Base-by-base conservation (phyloP, 2,113 vertebrate genomes). In the Rutilus rutilus region DNA sequence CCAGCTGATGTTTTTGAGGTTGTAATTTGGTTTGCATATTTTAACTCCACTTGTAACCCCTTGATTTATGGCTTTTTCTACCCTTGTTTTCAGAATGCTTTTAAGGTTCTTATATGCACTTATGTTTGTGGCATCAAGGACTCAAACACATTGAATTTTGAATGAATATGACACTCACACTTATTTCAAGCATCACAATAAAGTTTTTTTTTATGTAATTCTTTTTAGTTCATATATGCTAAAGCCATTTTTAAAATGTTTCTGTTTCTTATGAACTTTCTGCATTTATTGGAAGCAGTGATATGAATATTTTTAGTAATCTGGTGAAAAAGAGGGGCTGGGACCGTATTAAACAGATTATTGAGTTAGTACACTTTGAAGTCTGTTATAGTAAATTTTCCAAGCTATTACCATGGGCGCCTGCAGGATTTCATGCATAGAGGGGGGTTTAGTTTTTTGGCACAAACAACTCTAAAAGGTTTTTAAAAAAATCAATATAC, bases 1-100 rank as follows among this genome's bases (percentile, higher is more conserved):
- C 86, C 88, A 30, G 7, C 12, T 54, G 85, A 80, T 75, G 87
- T 88, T 75, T 86, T 75, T 67, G 81, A 86, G 7, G 82, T 52
- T 65, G 25, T 89, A 45, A 33, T 86, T 11, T 89, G 88, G 88
- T 89, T 89, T 64, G 88, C 77, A 1, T 89, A 86, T 47, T 65
- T 89, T 11, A 89, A 89, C 69, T 85, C 88, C 11, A 85, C 82
- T 7, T 89, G 82, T 54, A 89, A 89, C 25, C 88, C 85, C 11
- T 69, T 86, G 25, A 39, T 89, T n/a, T 89, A 89, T 82, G 88
- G 85, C 1, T 85, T 89, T 73, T 89, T 89, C 21, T 89, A 86
- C 76, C 88, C 88, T 4, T 69, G 71, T 11, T 89, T 89, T 85
- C 88, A 89, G 21, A 86, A 54, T 23, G 88, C 88, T 11, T 87